These are phyloP conservation scores for Pseudocheirus occidentalis DNA, from an alignment of 2,797 vertebrate species.

Conservation along the genomic window DNA sequence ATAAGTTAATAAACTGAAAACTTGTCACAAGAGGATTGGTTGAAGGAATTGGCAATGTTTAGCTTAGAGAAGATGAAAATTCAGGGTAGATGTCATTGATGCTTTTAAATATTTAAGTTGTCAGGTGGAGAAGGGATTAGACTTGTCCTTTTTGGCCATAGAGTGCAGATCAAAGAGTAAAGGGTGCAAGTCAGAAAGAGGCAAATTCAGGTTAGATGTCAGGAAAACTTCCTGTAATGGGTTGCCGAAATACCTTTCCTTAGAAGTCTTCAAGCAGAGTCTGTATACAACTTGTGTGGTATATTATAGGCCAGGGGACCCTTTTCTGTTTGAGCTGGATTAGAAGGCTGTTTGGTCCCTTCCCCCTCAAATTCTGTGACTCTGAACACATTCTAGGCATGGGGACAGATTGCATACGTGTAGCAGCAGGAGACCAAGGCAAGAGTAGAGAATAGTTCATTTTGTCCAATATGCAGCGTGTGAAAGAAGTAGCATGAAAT, in stretches of 20 bases:
- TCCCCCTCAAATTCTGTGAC: not conserved
- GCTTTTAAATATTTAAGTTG: not conserved
- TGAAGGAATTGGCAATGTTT: not conserved
- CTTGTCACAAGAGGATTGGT: not conserved
- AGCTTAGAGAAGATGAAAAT: not conserved
- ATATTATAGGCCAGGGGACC: not conserved
- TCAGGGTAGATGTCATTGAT: not conserved
- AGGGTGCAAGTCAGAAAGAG: not conserved
- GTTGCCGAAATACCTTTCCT: not conserved
- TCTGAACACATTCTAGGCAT: not conserved
- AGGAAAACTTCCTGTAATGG: not conserved
- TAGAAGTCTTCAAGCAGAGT: not conserved
- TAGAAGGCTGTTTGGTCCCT: not conserved
- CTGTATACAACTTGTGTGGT: not conserved
- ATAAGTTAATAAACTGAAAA: not conserved
- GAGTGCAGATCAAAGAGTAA: not conserved
- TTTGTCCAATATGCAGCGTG: not conserved
- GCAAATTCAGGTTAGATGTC: not conserved
- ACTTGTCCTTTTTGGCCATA: not conserved
- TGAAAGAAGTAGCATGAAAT: not conserved
- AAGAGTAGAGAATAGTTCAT: not conserved
- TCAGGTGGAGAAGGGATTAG: not conserved
- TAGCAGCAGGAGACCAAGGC: not conserved
- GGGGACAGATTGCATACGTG: not conserved
- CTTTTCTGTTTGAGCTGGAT: not conserved